Conservation (phyloP, 1,140 invertebrate species). For the Steinernema feltiae region DNA sequence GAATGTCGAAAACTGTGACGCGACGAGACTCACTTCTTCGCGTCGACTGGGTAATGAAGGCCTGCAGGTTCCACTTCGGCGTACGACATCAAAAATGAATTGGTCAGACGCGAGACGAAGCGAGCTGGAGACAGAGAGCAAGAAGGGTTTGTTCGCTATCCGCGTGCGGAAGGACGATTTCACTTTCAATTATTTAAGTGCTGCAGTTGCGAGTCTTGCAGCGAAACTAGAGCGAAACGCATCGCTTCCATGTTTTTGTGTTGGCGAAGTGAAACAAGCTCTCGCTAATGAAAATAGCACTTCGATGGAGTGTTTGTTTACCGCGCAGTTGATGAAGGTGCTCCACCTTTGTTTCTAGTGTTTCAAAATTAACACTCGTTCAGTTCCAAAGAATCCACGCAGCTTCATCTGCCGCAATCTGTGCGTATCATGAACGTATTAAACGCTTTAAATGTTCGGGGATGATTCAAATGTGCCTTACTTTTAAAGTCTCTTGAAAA, state of each 20-base stretch:
- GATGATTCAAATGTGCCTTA: background rate
- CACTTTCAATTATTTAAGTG: background rate
- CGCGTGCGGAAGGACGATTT: background rate
- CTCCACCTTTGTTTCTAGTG: too few relatives aligned
- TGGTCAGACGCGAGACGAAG: slow-evolving; percentile 8
- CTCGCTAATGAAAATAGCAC: too few relatives aligned
- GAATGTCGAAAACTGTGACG: too few relatives aligned
- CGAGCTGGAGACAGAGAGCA: background rate
- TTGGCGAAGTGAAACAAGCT: too few relatives aligned
- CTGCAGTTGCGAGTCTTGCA: background rate
- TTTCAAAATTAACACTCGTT: too few relatives aligned
- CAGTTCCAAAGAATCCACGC: too few relatives aligned
- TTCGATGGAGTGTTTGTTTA: too few relatives aligned
- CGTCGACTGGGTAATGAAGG: background rate
- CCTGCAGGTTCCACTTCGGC: background rate
- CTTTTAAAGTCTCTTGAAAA: background rate
- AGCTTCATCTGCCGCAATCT: too few relatives aligned
- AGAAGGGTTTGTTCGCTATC: slow-evolving; percentile 7
- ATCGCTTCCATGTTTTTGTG: too few relatives aligned
- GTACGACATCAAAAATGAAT: background rate
- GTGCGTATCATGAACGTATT: too few relatives aligned
- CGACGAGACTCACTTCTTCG: background rate
- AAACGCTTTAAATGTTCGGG: background rate
- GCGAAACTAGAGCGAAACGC: background rate
- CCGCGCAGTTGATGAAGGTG: too few relatives aligned